These are phyloP conservation scores for Pygoscelis adeliae DNA, from an alignment of 2,113 vertebrate genomes.

Conservation along the genomic window DNA sequence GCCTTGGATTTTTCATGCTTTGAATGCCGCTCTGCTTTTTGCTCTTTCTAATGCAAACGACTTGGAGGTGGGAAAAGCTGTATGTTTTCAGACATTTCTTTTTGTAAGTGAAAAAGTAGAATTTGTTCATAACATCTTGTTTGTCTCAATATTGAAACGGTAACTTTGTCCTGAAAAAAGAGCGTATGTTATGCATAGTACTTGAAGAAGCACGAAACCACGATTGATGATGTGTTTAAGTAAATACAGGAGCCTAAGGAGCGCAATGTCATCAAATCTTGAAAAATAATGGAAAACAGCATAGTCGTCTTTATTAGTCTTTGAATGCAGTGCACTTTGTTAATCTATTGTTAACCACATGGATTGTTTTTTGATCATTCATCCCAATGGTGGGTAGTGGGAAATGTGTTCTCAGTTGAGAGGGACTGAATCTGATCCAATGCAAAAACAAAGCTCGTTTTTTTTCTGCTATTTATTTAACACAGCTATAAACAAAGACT, in stretches of 20 bases:
- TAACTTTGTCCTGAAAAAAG: background rate
- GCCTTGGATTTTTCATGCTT: background rate
- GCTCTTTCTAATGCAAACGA: background rate
- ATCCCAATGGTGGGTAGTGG: background rate
- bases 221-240: slow-evolving; percentile 25
- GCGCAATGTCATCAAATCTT: slow-evolving; percentile 8
- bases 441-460: slow-evolving; percentile 1
- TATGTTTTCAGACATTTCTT: background rate
- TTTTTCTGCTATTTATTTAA: background rate
- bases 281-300: slow-evolving; percentile 49
- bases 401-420: background rate
- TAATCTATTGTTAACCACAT: slow-evolving; percentile 39
- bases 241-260: slow-evolving; percentile 54
- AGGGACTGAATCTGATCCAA: background rate
- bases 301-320: slow-evolving; percentile 9
- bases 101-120: background rate
- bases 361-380: slow-evolving; percentile 16
- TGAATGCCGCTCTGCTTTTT: background rate
- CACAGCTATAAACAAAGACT: background rate
- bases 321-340: slow-evolving; percentile 31
- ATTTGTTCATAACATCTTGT: background rate
- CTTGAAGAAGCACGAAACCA: background rate
- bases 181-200: background rate
- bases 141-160: background rate
- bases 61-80: background rate